Base-by-base conservation (phyloP, 2,797 vertebrate genomes). In the Sardinella longiceps region DNA sequence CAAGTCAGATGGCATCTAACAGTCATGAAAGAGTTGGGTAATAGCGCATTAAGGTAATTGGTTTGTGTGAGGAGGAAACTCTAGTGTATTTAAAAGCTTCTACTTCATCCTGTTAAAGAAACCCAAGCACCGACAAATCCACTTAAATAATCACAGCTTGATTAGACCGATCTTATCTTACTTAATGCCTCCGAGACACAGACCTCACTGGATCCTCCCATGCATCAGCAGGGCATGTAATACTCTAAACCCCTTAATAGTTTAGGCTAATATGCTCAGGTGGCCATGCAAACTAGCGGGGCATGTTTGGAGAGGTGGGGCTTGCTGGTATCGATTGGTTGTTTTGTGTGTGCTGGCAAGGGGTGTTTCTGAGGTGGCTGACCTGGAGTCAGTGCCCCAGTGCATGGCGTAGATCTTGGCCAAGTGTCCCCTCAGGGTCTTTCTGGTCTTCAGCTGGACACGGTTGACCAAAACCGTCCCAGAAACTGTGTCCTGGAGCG, bases 391-490 rank as follows among this genome's bases (percentile, higher is more conserved):
- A 0, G 96, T 95, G 86, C 93, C 92, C 98, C 98, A 99, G 94
- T 99, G 98, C 97, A 99, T 97, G 81, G 98, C 98, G 0, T 99
- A 99, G 94, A 99, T 98, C 95, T 99, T 99, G 90, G 97, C 97
- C 90, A 99, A 95, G 90, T 99, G 98, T 83, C 98, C 98, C 89
- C 98, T 94, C 82, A 99, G 90, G 0, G 98, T 99, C 91, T 98
- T 96, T 86, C 97, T 96, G 56, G 97, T 97, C 88, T 98, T 95
- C 94, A 99, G 91, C 93, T 99, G 98, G 81, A 99, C 95, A 9
- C 97, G 96, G 9, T 95, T 95, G 39, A 97, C 95, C 2, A 96
- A 94, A 1, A 95, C 92, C 63, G 97, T 85, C 45, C 95, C 94
- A 0, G 94, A 94, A 18, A 91, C 94, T 3, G 96, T 92, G 92